These are phyloP conservation scores for Neotragus pygmaeus DNA, from an alignment of 2,113 vertebrate genomes.

Conservation along the genomic window DNA sequence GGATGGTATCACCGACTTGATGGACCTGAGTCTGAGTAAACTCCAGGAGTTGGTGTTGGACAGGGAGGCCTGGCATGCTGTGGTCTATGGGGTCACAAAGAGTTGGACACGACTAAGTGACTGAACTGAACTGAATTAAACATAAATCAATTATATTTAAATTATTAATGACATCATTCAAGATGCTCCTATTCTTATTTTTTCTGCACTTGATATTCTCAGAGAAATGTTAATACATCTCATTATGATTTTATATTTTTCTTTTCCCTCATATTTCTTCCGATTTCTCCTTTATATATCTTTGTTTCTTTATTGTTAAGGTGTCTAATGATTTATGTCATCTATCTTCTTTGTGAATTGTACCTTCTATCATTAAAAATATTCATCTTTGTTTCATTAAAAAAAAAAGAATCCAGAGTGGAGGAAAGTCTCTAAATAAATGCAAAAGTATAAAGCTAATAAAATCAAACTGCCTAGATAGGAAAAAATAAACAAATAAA, in stretches of 20 bases:
- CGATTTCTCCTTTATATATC: too few species aligned
- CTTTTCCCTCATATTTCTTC: not conserved
- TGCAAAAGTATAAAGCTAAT: not conserved
- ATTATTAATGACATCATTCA: not conserved
- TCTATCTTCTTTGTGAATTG: not conserved
- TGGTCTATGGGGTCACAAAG: rapidly evolving
- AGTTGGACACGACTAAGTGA: too few species aligned
- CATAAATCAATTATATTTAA: not conserved
- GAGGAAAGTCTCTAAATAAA: not conserved
- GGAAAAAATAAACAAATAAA: not conserved
- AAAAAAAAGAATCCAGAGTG: not conserved
- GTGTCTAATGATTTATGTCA: not conserved
- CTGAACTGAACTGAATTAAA: not conserved
- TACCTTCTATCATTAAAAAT: not conserved
- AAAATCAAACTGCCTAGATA: not conserved
- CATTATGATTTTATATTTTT: not conserved
- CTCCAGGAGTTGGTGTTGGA: too few species aligned
- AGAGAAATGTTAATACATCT: not conserved
- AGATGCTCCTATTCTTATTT: not conserved
- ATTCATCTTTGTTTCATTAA: not conserved
- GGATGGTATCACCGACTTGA: not conserved
- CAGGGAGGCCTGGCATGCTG: too few species aligned
- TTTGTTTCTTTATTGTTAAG: not conserved
- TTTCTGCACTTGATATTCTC: not conserved
- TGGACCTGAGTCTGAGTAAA: too few species aligned